Evolutionary conservation across 1,140 invertebrate genomes (phyloP).

Genomic region (Parasteatoda tepidariorum): DNA sequence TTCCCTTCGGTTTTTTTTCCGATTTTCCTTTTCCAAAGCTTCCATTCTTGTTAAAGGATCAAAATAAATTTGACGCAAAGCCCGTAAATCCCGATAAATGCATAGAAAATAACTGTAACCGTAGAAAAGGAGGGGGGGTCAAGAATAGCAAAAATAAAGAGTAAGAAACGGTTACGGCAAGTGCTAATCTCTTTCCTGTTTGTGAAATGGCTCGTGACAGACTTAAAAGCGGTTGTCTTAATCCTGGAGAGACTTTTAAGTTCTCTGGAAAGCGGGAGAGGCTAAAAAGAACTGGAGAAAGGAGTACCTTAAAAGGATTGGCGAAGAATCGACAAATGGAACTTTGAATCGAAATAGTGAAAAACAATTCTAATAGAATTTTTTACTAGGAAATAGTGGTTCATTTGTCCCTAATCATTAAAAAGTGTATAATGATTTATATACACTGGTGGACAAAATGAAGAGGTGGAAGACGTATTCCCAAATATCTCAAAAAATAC

Average conservation of each 20-base stretch:
- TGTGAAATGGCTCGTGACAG: background rate
- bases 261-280: background rate
- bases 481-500: no score
- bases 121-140: no score
- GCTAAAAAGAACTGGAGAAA: background rate
- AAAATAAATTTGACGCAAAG: slow-evolving; percentile 15
- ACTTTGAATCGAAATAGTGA: no score
- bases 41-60: background rate
- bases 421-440: no score
- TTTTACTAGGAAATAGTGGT: no score
- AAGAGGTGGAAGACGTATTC: no score
- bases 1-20: background rate
- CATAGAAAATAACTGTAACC: background rate
- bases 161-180: background rate
- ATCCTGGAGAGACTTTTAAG: background rate
- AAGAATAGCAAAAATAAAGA: background rate
- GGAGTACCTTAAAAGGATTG: background rate
- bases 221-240: slow-evolving; percentile 4
- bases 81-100: slow-evolving; percentile 8
- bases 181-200: slow-evolving; percentile 15
- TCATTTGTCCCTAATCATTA: no score
- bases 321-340: no score
- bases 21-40: slow-evolving; percentile 15
- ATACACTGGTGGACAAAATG: no score
- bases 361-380: no score